Evolutionary conservation across 2,797 vertebrate genomes (phyloP), one percentile per base, ranked within the genome.

Genomic region (Ambastaia sidthimunki): DNA sequence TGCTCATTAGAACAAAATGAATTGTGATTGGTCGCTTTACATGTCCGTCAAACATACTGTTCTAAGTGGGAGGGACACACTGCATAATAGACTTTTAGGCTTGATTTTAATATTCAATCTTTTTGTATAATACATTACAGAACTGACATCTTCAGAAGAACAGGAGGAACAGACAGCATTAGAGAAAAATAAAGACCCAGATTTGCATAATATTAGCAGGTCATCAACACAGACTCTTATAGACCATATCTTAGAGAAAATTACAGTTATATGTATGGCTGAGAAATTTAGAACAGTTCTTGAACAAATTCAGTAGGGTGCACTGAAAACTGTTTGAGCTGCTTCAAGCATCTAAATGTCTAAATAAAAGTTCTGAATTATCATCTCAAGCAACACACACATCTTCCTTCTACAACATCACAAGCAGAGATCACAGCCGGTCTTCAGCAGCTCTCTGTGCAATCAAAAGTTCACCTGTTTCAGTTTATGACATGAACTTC

Each of bases 141-240:
- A 52, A 52, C 11, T 52, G 50, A 52, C 50, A 5, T 16, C 41
- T 31, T 19, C 5, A 63, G 62, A 21, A 21, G 23, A 74, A 63
- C 23, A 21, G 0, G 5, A 55, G 31, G 15, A 48, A 67, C 21
- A 23, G 1, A 12, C 13, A 52, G 19, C 21, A 65, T 21, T 28
- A 48, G 41, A 44, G 9, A 44, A 44, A 44, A 11, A 44, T 44
- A 44, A 10, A 44, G 41, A 44, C 41, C 9, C 41, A 44, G 1
- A 37, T 37, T 37, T 37, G 7, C 34, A 37, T 37, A 37, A 87
- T 88, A 90, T 90, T 82, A 89, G 86, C 79, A 88, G 88, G 85
- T 85, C 78, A 88, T 91, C 85, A 82, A 91, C 88, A 86, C 86
- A 66, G 84, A 85, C 86, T 90, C 88, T 86, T 82, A 88, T 83